Conservation (phyloP, 2,797 vertebrate species). For the Lepilemur ruficaudatus region DNA sequence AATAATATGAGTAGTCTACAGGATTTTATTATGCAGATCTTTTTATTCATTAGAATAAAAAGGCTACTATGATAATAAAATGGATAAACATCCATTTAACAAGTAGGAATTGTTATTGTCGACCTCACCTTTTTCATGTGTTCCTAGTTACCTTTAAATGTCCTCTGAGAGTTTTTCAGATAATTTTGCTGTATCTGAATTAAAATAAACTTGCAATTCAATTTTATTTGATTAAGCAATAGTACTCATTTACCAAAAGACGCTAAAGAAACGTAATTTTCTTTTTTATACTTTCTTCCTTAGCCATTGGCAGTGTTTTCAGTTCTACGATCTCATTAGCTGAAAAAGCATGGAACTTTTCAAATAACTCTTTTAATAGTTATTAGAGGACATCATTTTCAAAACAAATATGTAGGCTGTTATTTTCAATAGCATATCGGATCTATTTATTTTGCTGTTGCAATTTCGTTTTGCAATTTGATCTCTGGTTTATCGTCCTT, state of each 20-base stretch:
- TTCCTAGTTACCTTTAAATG: neutral
- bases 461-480: constrained; percentile 80
- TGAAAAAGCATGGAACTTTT: constrained; percentile 54
- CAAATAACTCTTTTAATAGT: constrained; percentile 71
- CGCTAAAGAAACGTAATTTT: constrained; percentile 52
- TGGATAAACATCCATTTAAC: neutral
- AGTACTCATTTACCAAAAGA: constrained; percentile 52
- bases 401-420: constrained; percentile 50
- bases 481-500: constrained; percentile 68
- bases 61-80: neutral
- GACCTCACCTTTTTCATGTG: neutral
- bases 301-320: constrained; percentile 66
- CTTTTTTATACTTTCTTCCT: constrained; percentile 58
- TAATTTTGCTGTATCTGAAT: neutral
- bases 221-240: constrained; percentile 63
- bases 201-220: neutral
- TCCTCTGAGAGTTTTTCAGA: neutral
- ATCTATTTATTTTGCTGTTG: constrained; percentile 74
- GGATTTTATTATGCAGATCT: neutral
- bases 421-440: constrained; percentile 62
- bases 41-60: neutral
- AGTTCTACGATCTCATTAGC: constrained; percentile 73
- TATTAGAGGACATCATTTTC: constrained; percentile 76
- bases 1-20: neutral
- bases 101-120: neutral